Evolutionary conservation across 2,113 vertebrate genomes (phyloP), one percentile per base, ranked within the genome.

Genomic region (Conger conger): DNA sequence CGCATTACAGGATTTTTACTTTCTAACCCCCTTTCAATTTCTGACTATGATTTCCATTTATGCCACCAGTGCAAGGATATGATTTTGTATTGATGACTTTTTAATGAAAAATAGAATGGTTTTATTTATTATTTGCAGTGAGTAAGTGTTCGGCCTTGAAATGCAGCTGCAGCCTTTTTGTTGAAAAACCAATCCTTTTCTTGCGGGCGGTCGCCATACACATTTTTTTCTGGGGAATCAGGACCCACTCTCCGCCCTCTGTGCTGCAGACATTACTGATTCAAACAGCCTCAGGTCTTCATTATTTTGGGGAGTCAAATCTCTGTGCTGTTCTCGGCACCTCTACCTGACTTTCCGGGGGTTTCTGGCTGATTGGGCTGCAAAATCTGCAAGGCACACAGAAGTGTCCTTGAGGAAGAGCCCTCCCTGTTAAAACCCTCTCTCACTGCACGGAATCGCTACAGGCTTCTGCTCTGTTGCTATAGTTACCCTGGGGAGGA

Each of bases 401-500:
- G 60, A 68, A 68, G 3, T n/a, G 60, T 68, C 76, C 30, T 17
- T 77, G 68, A 76, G 9, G n/a, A 35, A 76, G n/a, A 80, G 79
- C 40, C 27, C 37, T 13, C 11, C 38, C 15, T 20, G 45, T 5
- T 81, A 27, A 33, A 20, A 79, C 78, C 37, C 37, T 79, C 78
- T 79, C 37, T 18, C 17, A 27, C 33, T 2, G 23, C 37, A 42
- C 42, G 11, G 36, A 81, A 4, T 11, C 42, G 40, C 13, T 42
- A 15, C 13, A 15, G 42, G 45, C 27, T 30, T 20, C 81, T 60
- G 45, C 80, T 57, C 42, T 53, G 83, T 84, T 84, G 37, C 83
- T 84, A 79, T 84, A 57, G 76, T 79, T 79, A 84, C 83, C 83
- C 11, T 37, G 81, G 35, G 53, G 81, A 60, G 35, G 27, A 0